Evolutionary conservation across 1,140 invertebrate genomes (phyloP).

Genomic region (Pseudomyrmex pallidus): DNA sequence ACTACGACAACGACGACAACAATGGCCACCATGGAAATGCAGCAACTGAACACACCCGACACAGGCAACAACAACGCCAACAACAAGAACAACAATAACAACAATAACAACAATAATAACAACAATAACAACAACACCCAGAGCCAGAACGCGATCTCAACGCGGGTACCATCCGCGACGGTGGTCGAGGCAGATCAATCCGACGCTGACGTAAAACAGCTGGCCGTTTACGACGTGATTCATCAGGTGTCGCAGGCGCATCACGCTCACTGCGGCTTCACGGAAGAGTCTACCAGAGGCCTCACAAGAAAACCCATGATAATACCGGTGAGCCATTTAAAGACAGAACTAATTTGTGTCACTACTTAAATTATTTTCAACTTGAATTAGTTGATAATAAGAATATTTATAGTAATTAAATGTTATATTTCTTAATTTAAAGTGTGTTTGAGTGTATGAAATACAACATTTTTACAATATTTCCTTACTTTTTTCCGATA

Average conservation of each 20-base stretch:
- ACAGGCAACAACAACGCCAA: conserved; percentile 70
- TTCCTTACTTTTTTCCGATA: too few relatives aligned
- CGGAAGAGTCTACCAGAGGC: conserved; percentile 92
- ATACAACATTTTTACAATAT: too few relatives aligned
- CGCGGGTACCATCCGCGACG: conserved; percentile 79
- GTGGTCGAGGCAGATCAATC: conserved; percentile 82
- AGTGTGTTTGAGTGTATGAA: too few relatives aligned
- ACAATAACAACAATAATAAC: conserved; percentile 74
- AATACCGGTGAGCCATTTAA: conserved; percentile 86
- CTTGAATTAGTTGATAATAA: background rate
- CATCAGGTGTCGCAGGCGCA: conserved; percentile 95
- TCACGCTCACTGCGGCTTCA: conserved; percentile 95
- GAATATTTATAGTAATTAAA: too few relatives aligned
- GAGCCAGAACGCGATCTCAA: conserved; percentile 75
- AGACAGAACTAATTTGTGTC: conserved; percentile 1
- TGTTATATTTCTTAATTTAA: too few relatives aligned
- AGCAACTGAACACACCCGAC: conserved; percentile 74
- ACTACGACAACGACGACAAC: conserved; percentile 79
- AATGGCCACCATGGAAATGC: conserved; percentile 70
- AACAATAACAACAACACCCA: conserved; percentile 75
- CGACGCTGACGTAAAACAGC: conserved; percentile 86
- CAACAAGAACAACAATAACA: conserved; percentile 71
- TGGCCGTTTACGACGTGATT: conserved; percentile 94
- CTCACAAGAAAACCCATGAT: conserved; percentile 90
- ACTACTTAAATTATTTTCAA: background rate